These are phyloP conservation scores for Charadrius vociferus DNA, from an alignment of 2,113 vertebrate genomes.

Conservation along the genomic window DNA sequence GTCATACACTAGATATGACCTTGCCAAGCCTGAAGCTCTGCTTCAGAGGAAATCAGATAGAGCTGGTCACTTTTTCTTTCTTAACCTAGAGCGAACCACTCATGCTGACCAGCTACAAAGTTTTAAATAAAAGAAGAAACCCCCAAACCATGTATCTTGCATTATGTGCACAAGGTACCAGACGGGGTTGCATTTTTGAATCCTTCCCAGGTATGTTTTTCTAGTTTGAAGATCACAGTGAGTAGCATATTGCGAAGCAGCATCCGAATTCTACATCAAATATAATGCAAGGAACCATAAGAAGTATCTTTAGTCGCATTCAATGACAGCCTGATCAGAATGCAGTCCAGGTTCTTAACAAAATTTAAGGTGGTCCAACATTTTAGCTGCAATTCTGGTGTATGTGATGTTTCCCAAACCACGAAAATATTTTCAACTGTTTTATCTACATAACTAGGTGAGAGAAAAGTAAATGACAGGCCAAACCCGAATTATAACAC, in stretches of 20 bases:
- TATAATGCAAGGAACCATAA: accelerated
- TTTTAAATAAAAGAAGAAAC: background rate
- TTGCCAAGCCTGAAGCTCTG: background rate
- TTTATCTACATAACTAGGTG: background rate
- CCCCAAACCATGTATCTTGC: background rate
- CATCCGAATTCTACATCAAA: background rate
- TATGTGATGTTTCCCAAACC: background rate
- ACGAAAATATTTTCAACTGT: background rate
- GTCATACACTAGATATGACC: background rate
- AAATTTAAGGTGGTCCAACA: background rate
- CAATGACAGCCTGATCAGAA: background rate
- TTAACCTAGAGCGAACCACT: background rate
- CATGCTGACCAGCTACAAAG: accelerated
- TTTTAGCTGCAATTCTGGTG: no score
- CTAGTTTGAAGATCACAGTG: background rate
- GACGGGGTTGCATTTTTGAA: background rate
- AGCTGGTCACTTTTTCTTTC: background rate
- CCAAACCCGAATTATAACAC: background rate
- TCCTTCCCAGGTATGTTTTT: background rate
- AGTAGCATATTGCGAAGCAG: accelerated
- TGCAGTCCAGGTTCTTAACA: background rate
- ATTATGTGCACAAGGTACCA: background rate
- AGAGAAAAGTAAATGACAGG: background rate
- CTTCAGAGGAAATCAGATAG: background rate
- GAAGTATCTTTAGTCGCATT: background rate